Base-by-base conservation (phyloP, 2,888 invertebrate species). In the Cerastoderma edule region DNA sequence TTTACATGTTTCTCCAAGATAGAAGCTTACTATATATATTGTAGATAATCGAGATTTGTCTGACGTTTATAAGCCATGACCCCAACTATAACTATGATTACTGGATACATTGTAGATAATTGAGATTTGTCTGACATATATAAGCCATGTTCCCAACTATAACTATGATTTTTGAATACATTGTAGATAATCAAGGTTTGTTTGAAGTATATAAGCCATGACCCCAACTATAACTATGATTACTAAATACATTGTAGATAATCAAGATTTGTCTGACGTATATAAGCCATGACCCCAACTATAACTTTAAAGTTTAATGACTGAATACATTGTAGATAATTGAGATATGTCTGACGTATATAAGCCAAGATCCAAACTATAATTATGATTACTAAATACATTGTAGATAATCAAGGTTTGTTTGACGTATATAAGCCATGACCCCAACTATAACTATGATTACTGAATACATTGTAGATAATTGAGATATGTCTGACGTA, bases 141-240 rank as follows among this genome's bases (percentile, higher is more conserved):
- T 99, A 81, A 96, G 97, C 0, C 98, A 99, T 90, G 99, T 99
- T 94, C 99, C 99, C 0, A 99, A 99, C 93, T 99, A 99, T 92
- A 99, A 99, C 93, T 99, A 99, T 90, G 99, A 98, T 92, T 39
- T 13, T 13, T 39, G 16, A 10, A 39, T 48, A 22, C 35, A 44
- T 74, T 83, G 22, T 82, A 92, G 88, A 93, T 94, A 56, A 89
- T 97, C 28, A 95, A 96, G 78, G 94, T 99, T 56, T 98, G 98
- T 92, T 94, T 99, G 77, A 95, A 96, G 91, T 98, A 97, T 93
- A 95, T 99, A 81, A 96, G 97, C 0, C 98, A 99, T 90, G 99
- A 99, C 94, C 99, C 99, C 0, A 99, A 99, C 93, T 99, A 99
- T 92, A 99, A 99, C 93, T 99, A 99, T 90, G 99, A 98, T 92